Evolutionary conservation across 2,113 vertebrate genomes (phyloP), one percentile per base, ranked within the genome.

Genomic region (Ranitomeya variabilis): DNA sequence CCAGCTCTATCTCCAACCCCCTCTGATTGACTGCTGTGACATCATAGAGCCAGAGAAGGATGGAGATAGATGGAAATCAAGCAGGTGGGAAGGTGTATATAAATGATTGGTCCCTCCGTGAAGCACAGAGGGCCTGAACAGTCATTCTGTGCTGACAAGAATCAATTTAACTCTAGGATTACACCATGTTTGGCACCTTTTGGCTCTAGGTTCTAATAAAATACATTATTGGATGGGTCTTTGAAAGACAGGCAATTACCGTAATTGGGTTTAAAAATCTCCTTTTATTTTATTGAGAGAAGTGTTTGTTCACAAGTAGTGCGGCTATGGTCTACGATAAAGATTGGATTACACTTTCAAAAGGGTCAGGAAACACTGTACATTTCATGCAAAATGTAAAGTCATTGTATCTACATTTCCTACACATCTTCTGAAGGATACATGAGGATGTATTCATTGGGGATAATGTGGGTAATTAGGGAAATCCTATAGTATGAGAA

Each of bases 401-500:
- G 77, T 45, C 37, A 45, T 45, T 45, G 37, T 19, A 76, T 76
- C 16, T 11, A 51, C 37, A 51, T 26, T 23, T 54, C 45, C 23
- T 45, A 13, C 45, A 54, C 45, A 54, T 51, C 74, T 12, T n/a
- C 52, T 57, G 52, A 1, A n/a, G 52, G 11, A 26, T 79, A 55
- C 55, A 79, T 15, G 11, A 45, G 6, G 45, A 78, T 31, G 45
- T 78, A 78, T 78, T 78, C 74, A 78, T 15, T 21, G 19, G 54
- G 19, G 77, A 79, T 55, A 79, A 55, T n/a, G 77, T 15, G 21
- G 77, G 52, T 8, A 13, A 79, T 79, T 55, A 79, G 13, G 21
- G n/a, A 79, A 79, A 79, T 55, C 52, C 77, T 79, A 57, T 79
- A 78, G 12, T 23, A 26, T 18, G 21, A 31, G 26, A 81, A 76